Percentiles rank a stretch among this genome's conserved stretches.
These are phyloP conservation scores for Dicerorhinus sumatrensis DNA, from an alignment of 2,113 vertebrate species.

Conservation along the genomic window DNA sequence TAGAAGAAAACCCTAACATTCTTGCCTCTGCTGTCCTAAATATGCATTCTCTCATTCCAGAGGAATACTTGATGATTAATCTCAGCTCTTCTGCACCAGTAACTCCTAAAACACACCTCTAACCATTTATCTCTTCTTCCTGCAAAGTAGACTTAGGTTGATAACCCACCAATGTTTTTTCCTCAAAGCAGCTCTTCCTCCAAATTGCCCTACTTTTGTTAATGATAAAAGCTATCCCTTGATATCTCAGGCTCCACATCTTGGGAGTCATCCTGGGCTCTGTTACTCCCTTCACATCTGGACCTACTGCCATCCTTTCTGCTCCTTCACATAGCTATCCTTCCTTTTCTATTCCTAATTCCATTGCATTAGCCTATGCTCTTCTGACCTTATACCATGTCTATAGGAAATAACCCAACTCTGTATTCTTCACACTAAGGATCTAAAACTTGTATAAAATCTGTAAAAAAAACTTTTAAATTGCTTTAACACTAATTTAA, in stretches of 20 bases:
- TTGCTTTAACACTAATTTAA: slow-evolving; percentile 4
- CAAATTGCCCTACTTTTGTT: background rate
- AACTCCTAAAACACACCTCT: background rate
- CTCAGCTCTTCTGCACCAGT: background rate
- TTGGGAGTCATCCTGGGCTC: background rate
- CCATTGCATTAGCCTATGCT: background rate
- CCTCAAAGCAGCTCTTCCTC: background rate
- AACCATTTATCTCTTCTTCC: background rate
- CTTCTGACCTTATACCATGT: background rate
- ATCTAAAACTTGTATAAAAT: background rate
- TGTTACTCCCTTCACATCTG: background rate
- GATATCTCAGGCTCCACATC: background rate
- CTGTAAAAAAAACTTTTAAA: background rate
- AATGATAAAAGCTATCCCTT: background rate
- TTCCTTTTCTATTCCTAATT: background rate
- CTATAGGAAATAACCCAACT: background rate
- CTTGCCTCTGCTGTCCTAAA: background rate
- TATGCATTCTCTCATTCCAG: background rate
- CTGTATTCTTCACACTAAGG: background rate
- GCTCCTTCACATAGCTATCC: background rate
- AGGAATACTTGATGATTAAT: background rate
- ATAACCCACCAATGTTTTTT: background rate
- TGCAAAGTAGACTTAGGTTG: background rate
- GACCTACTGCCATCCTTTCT: background rate
- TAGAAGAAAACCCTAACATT: background rate